Base-by-base conservation (phyloP, 1,140 invertebrate species). In the Coelopa frigida region DNA sequence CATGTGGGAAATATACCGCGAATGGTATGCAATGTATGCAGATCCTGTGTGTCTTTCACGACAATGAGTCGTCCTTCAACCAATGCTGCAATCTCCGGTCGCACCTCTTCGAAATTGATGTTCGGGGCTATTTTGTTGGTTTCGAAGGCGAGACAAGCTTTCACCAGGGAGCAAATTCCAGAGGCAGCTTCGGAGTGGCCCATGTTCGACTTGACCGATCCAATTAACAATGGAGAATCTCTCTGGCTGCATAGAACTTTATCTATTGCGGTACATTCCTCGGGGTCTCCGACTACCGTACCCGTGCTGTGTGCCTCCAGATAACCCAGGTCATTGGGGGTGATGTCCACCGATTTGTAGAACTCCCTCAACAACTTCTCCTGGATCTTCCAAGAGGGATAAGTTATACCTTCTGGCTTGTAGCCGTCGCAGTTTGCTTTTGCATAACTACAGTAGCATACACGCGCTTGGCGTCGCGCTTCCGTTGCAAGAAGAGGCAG, bases 231-330 rank as follows among this genome's bases (percentile, higher is more conserved):
- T 0, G 92, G 87, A 2, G 70, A 72, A 0, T 56, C 73, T 17
- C 84, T 72, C 5, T 78, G 78, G 4, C 74, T 78, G 49, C 85
- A 88, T 57, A 95, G 84, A 3, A 92, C 76, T 53, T 82, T 80
- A 15, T 89, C 82, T 12, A 97, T 81, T 0, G 89, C 86, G 55
- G 81, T 78, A 2, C 91, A 64, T 72, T 98, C 94, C 68, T 95
- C 89, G 48, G 85, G 84, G 71, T 96, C 94, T 17, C 85, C 85
- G 2, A 85, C 82, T 53, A 72, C 74, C 2, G 89, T 84, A 37
- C 82, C 78, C 18, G 93, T 96, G 35, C 92, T 92, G 65, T 98
- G 93, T 40, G 90, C 89, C 70, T 98, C 94, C 12, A 98, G 73
- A 59, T 84, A 98, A 21, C 78, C 78, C 11, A 98, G 69, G 5